Conservation (phyloP, 2,888 invertebrate genomes). For the Cephus spinipes region DNA sequence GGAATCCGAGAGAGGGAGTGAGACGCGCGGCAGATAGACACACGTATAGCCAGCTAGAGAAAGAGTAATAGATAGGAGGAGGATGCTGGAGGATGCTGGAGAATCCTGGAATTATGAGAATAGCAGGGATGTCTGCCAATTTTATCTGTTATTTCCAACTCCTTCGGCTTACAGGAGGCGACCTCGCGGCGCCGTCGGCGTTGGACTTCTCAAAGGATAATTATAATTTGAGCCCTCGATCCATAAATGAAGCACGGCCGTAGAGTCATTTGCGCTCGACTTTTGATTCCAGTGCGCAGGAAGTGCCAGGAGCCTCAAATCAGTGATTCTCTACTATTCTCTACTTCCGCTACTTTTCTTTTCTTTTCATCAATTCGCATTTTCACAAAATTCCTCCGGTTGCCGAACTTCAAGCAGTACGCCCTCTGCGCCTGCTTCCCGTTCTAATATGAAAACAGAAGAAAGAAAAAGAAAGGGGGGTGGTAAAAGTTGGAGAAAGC, state of each 20-base stretch:
- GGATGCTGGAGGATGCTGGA: neutral
- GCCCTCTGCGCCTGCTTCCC: no score
- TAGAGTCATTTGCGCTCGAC: neutral
- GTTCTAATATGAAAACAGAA: no score
- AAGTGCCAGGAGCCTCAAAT: no score
- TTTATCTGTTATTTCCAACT: constrained; percentile 22
- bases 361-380: no score
- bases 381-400: no score
- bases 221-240: neutral
- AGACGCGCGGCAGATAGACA: no score
- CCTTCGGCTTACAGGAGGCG: constrained; percentile 11
- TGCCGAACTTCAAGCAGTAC: no score
- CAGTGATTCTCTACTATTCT: no score
- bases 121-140: constrained; percentile 16
- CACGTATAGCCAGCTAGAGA: neutral
- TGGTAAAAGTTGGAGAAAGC: no score
- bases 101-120: neutral
- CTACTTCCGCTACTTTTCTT: no score
- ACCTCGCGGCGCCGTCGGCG: constrained; percentile 14
- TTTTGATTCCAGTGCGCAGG: neutral
- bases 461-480: no score
- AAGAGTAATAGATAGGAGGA: neutral
- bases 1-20: no score
- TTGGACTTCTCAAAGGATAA: constrained; percentile 10
- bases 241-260: neutral